Base-by-base conservation (phyloP, 2,888 invertebrate genomes). In the Tipula unca region DNA sequence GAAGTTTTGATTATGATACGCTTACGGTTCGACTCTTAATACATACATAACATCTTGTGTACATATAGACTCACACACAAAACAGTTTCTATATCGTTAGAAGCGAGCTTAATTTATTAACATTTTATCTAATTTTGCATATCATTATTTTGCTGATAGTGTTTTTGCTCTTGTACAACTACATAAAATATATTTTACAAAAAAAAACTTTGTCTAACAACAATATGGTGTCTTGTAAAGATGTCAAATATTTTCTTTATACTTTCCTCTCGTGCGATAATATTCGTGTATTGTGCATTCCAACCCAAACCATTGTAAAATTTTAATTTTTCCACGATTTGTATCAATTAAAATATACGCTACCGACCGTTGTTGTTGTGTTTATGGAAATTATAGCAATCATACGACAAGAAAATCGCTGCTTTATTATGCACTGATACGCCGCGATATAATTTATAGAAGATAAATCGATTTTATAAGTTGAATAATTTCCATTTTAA, bases 291-390 rank as follows among this genome's bases (percentile, higher is more conserved):
- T 69, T n/a, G 10, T 14, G 6, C n/a, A n/a, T n/a, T n/a, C n/a
- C 4, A 32, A 32, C 20, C 69, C 25, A 20, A 69, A 10, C 20
- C 10, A 13, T 69, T 48, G 48, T 48, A 48, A 48, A n/a, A 48
- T 48, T 48, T 48, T 48, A 48, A 48, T 48, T 48, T 48, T 69
- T 69, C 25, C 69, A 69, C 69, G 69, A 69, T 69, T 69, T 69
- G 69, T 69, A 69, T 69, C 69, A 69, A 69, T 69, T 69, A 69
- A 69, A 69, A 25, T 69, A 69, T n/a, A n/a, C n/a, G n/a, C n/a
- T n/a, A n/a, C n/a, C n/a, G n/a, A n/a, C n/a, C 10, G 25, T 25
- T 69, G 69, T 69, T 69, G 69, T 69, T 69, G 25, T 69, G 3
- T 69, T 69, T 69, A 69, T 69, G 69, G 69, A 69, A 69, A 25